These are phyloP conservation scores for Bruchidius siliquastri DNA, from an alignment of 2,888 invertebrate genomes.

Conservation along the genomic window DNA sequence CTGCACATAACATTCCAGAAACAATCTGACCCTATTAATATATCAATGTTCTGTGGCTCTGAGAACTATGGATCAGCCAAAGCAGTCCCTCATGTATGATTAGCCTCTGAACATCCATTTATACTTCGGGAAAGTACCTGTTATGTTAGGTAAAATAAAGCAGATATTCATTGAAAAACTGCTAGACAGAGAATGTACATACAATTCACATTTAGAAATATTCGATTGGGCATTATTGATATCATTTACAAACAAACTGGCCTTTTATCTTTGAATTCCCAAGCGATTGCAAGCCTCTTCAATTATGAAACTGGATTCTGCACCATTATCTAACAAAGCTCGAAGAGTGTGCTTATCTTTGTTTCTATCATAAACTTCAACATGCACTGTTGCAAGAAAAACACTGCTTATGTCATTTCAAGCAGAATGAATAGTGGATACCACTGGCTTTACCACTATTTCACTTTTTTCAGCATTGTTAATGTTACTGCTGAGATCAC, in stretches of 20 bases:
- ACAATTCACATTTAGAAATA: slow-evolving; percentile 4
- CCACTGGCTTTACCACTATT: neutral
- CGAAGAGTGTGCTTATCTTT: slow-evolving; percentile 5
- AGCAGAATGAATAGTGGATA: slow-evolving; percentile 2
- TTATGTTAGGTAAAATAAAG: slow-evolving; percentile 5
- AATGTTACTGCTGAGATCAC: neutral
- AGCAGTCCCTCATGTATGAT: neutral
- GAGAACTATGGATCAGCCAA: slow-evolving; percentile 2
- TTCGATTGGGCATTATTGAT: slow-evolving; percentile 3
- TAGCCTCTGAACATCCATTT: neutral
- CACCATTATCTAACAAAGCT: slow-evolving; percentile 2
- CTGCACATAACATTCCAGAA: slow-evolving; percentile 5
- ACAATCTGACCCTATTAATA: slow-evolving; percentile 5
- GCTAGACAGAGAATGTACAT: neutral
- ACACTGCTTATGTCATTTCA: slow-evolving; percentile 2
- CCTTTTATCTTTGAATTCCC: neutral
- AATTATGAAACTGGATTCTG: slow-evolving; percentile 5
- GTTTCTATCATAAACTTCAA: slow-evolving; percentile 4
- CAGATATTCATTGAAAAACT: slow-evolving; percentile 2
- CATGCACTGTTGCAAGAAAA: slow-evolving; percentile 1
- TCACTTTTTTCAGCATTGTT: neutral
- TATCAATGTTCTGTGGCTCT: slow-evolving; percentile 1
- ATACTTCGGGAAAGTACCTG: neutral
- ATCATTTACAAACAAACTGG: slow-evolving; percentile 1
- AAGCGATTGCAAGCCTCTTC: slow-evolving; percentile 1